A percentile compares a stretch with the other conserved stretches of the same genome.
phyloP scores from a whole-genome alignment of 2,113 vertebrate species.

The Anthoscopus minutus region DNA sequence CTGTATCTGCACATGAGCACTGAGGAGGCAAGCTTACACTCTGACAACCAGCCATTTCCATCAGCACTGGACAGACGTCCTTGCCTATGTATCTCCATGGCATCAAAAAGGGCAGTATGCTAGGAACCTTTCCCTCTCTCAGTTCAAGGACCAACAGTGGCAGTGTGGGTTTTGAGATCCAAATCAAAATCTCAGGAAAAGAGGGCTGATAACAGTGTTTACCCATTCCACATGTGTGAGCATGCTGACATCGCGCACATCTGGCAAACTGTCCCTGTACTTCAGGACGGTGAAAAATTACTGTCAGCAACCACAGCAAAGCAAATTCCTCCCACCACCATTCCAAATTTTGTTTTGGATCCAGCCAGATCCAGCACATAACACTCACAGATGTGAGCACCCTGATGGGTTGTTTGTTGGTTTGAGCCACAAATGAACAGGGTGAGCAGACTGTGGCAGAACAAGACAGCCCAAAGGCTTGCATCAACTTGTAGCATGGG shows the following conservation, averaged over 20 bases:
- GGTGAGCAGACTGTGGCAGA: accelerated
- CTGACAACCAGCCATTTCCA: not conserved
- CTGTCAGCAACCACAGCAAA: not conserved
- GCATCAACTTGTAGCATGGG: not conserved
- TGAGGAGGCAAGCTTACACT: not conserved
- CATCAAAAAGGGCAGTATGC: not conserved
- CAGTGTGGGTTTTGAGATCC: not conserved
- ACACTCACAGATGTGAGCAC: not conserved
- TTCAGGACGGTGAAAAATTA: not conserved
- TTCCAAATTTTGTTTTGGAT: not conserved
- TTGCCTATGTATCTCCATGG: accelerated
- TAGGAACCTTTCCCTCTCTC: not conserved
- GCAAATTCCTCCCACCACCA: not conserved
- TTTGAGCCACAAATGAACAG: not conserved
- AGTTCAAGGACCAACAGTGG: not conserved
- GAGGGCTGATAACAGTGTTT: not conserved
- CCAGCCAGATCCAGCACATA: not conserved
- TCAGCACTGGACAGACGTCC: accelerated
- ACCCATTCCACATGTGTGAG: not conserved
- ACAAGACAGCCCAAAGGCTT: not conserved
- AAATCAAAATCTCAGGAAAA: not conserved
- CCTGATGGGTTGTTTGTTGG: not conserved
- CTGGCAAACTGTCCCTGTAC: not conserved
- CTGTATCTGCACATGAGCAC: not conserved
- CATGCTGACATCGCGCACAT: not conserved